These are phyloP conservation scores for Antigone vipio DNA, from an alignment of 2,113 vertebrate genomes.

Conservation along the genomic window DNA sequence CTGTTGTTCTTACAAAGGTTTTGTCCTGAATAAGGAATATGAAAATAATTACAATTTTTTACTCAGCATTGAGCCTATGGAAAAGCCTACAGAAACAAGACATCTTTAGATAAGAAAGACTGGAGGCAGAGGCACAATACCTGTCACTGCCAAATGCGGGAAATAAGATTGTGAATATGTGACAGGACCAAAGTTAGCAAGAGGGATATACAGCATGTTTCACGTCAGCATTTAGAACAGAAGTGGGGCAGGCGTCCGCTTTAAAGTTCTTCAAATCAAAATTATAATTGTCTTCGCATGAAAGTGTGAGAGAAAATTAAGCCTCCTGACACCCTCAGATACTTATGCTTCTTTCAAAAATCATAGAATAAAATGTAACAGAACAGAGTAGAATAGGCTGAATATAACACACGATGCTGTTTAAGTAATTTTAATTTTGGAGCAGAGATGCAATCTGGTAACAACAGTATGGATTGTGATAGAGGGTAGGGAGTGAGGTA, in stretches of 20 bases:
- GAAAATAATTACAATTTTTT: neutral
- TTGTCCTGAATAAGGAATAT: neutral
- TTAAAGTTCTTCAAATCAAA: constrained; percentile 47
- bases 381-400: neutral
- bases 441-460: neutral
- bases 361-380: neutral
- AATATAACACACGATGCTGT: neutral
- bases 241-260: constrained; percentile 23
- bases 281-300: constrained; percentile 4
- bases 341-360: neutral
- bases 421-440: neutral
- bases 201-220: constrained; percentile 4
- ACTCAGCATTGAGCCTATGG: neutral
- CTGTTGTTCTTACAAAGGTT: neutral
- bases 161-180: neutral
- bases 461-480: neutral
- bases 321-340: neutral
- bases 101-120: neutral
- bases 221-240: neutral
- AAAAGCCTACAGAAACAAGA: neutral
- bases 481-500: neutral
- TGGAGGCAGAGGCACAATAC: neutral
- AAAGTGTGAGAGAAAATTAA: constrained; percentile 36
- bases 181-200: constrained; percentile 19
- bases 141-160: neutral